phyloP scores from a whole-genome alignment of 2,113 vertebrate genomes.

The Arenaria interpres region DNA sequence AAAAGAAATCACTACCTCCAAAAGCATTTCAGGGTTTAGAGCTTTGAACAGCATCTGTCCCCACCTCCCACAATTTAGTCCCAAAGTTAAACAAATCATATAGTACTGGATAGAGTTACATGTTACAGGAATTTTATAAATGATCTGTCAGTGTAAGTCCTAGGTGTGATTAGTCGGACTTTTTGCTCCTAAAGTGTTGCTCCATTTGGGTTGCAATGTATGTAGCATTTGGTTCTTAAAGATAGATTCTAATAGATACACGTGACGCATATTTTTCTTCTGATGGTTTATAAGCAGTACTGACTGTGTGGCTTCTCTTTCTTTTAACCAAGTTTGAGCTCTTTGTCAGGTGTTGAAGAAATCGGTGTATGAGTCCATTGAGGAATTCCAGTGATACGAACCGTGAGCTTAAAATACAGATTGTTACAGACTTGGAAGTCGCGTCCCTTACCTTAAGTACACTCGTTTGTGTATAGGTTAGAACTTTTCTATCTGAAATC shows the following conservation, averaged over 20 bases:
- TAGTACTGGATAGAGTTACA: slow-evolving; percentile 57
- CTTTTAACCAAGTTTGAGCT: not conserved
- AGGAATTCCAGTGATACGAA: not conserved
- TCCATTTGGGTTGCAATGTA: not conserved
- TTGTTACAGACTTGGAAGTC: not conserved
- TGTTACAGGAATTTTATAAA: slow-evolving; percentile 47
- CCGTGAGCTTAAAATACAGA: not conserved
- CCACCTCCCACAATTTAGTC: slow-evolving; percentile 37
- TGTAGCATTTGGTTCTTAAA: not conserved
- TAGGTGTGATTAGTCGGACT: not conserved
- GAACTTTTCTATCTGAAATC: not conserved
- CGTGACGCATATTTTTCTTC: not conserved
- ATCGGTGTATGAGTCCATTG: not conserved
- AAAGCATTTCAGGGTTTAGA: not conserved
- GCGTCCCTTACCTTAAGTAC: not conserved
- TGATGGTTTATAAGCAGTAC: not conserved
- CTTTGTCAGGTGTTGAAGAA: not conserved
- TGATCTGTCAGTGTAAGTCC: slow-evolving; percentile 42
- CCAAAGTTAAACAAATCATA: slow-evolving; percentile 63
- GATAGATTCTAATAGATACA: not conserved
- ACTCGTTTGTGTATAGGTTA: not conserved
- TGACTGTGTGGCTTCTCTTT: not conserved
- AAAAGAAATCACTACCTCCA: not conserved
- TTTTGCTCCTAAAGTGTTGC: slow-evolving; percentile 39
- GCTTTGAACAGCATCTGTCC: slow-evolving; percentile 34